Evolutionary conservation across 2,888 invertebrate species (phyloP).

Genomic region (Drosophila kanekoi): DNA sequence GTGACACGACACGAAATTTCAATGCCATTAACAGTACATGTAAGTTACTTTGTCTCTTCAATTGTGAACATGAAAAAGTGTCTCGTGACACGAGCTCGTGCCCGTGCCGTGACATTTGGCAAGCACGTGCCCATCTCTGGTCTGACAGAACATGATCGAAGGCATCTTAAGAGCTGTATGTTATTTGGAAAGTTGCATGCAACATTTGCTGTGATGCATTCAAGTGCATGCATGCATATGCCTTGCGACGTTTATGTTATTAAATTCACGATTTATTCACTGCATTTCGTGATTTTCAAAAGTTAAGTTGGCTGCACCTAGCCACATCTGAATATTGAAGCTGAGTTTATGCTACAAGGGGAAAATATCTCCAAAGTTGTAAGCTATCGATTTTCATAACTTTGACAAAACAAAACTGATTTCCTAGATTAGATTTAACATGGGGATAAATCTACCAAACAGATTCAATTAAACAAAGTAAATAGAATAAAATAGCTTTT

Average conservation of each 20-base stretch:
- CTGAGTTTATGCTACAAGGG: not conserved
- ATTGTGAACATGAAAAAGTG: not conserved
- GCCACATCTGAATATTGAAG: not conserved
- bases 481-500: too few species aligned
- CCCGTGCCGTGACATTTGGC: not conserved
- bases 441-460: too few species aligned
- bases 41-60: not conserved
- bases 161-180: conserved; percentile 19
- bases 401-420: too few species aligned
- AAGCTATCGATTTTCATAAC: too few species aligned
- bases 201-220: conserved; percentile 11
- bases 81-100: not conserved
- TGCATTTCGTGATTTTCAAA: not conserved
- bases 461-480: too few species aligned
- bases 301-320: not conserved
- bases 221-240: not conserved
- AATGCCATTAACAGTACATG: too few species aligned
- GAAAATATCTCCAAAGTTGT: too few species aligned
- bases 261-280: conserved; percentile 1
- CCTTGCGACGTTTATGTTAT: not conserved
- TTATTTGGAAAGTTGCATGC: conserved; percentile 44
- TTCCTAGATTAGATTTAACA: too few species aligned
- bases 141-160: conserved; percentile 13
- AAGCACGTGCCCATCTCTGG: not conserved
- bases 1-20: conserved; percentile 1